Base-by-base conservation (phyloP, 2,113 vertebrate species). In the Pluvianellus socialis region DNA sequence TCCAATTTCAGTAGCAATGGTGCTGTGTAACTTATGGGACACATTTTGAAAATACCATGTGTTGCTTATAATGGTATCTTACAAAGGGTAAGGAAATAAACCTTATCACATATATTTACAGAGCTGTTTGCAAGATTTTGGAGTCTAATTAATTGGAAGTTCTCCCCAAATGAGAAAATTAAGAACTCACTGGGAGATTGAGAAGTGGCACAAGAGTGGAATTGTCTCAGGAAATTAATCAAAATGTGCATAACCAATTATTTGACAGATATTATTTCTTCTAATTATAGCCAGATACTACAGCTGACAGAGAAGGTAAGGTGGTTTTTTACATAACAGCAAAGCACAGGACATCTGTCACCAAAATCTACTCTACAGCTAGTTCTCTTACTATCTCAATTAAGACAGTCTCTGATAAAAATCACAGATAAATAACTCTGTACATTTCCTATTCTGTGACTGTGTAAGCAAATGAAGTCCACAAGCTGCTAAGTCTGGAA, bases 161-260 rank as follows among this genome's bases (percentile, higher is more conserved):
- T 95, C 66, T 91, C 59, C 65, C 28, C 42, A 70, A 42, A 91
- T 73, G 30, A 87, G 80, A 95, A 97, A 95, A 94, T 55, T 40
- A 95, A 94, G 74, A 92, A 94, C 91, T 90, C 89, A 81, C 38
- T 58, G 58, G 67, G 81, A 96, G 87, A 89, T 44, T 58, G 77
- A 94, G 45, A 95, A 94, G 71, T 65, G 50, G 53, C 35, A 79
- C 32, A 45, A 27, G 71, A 94, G 71, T 32, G 19, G 62, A 87
- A 81, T 86, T 81, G 72, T 92, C 71, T 88, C 89, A 94, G 92
- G 81, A 94, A 97, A 95, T 92, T 79, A 95, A 94, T 94, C 77
- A 95, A 92, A 94, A 90, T 58, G 58, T 94, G 73, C 49, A 91
- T 67, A 92, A 76, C 70, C 91, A 94, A 94, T 97, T 96, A 85